Evolutionary conservation across 2,797 vertebrate species (phyloP).

Genomic region (Pseudochirops corinnae): DNA sequence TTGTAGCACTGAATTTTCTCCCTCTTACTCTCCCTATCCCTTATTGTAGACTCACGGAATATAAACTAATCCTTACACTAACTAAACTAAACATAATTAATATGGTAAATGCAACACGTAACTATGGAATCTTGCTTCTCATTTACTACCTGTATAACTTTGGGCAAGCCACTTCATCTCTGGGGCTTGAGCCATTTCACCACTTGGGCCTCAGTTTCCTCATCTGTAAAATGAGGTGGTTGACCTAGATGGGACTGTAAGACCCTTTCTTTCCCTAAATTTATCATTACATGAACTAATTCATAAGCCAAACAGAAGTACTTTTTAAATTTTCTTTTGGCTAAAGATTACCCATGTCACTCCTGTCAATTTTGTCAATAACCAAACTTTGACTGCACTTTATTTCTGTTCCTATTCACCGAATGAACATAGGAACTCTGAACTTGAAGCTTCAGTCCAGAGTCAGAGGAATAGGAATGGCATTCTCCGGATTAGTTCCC

Average conservation of each 20-base stretch:
- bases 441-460: conserved; percentile 4
- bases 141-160: background rate
- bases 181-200: background rate
- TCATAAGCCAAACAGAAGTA: background rate
- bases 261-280: background rate
- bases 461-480: conserved; percentile 26
- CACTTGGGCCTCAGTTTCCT: background rate
- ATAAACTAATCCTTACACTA: background rate
- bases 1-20: background rate
- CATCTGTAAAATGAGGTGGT: background rate
- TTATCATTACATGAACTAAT: background rate
- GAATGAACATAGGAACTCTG: background rate
- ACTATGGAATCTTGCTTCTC: background rate
- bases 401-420: conserved; percentile 23
- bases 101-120: background rate
- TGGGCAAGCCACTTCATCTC: background rate
- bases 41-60: background rate
- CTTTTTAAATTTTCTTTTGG: background rate
- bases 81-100: background rate
- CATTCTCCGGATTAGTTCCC: conserved; percentile 26
- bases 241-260: background rate
- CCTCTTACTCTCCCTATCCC: background rate
- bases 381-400: background rate
- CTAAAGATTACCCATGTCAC: background rate
- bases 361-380: background rate